phyloP scores from a whole-genome alignment of 2,888 invertebrate genomes.

The Agapostemon virescens region DNA sequence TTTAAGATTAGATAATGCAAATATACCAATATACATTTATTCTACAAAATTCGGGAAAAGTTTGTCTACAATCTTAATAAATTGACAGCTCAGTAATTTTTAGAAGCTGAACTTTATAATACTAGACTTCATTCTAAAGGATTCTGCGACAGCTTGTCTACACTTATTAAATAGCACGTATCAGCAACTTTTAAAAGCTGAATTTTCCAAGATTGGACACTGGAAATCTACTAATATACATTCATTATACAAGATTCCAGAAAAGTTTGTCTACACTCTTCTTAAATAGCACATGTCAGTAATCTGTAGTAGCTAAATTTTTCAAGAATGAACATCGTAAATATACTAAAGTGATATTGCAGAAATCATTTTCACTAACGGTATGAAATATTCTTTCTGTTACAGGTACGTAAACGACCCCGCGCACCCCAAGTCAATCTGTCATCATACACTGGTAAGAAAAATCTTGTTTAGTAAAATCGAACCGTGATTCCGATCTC shows the following conservation, averaged over 20 bases:
- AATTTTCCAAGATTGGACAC: too few relatives aligned
- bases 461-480: not conserved
- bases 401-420: constrained; percentile 33
- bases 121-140: too few relatives aligned
- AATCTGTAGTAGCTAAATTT: not conserved
- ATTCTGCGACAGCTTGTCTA: too few relatives aligned
- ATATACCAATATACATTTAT: not conserved
- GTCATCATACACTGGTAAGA: constrained; percentile 14
- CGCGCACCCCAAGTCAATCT: too few relatives aligned
- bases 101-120: too few relatives aligned
- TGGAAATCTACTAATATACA: not conserved
- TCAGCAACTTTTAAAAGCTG: too few relatives aligned
- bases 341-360: not conserved
- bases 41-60: not conserved
- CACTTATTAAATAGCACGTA: too few relatives aligned
- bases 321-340: not conserved
- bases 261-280: not conserved
- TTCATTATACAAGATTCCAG: not conserved
- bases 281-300: not conserved
- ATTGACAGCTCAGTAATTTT: too few relatives aligned
- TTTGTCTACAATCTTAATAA: too few relatives aligned
- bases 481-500: not conserved
- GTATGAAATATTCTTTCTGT: constrained; percentile 21
- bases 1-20: too few relatives aligned
- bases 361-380: not conserved